phyloP scores from a whole-genome alignment of 1,140 invertebrate genomes.

The Polyergus mexicanus region DNA sequence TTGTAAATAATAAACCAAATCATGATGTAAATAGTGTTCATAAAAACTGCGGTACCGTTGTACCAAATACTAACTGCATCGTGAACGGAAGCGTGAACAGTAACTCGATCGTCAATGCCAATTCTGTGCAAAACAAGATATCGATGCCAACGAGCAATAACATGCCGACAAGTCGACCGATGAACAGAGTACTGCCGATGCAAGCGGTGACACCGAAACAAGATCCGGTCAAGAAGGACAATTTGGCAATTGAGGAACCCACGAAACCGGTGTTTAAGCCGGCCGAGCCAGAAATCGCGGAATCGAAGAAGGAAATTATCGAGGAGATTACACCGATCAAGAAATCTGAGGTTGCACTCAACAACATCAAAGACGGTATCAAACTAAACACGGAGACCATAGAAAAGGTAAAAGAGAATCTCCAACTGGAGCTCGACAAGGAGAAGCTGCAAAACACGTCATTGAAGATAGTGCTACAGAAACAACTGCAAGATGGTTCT shows the following conservation, averaged over 20 bases:
- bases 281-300: slow-evolving; percentile 71
- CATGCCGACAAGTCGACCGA: slow-evolving; percentile 87
- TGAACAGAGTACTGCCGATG: slow-evolving; percentile 92
- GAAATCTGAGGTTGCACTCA: slow-evolving; percentile 37
- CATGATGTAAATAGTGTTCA: slow-evolving; percentile 76
- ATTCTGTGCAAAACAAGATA: slow-evolving; percentile 78
- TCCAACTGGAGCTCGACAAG: slow-evolving; percentile 75
- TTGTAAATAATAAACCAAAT: slow-evolving; percentile 75
- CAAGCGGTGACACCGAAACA: slow-evolving; percentile 86
- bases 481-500: slow-evolving; percentile 85
- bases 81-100: slow-evolving; percentile 55
- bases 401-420: slow-evolving; percentile 75
- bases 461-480: slow-evolving; percentile 87
- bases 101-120: slow-evolving; percentile 69
- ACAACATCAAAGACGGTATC: slow-evolving; percentile 51
- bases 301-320: slow-evolving; percentile 66
- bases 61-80: slow-evolving; percentile 63
- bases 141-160: slow-evolving; percentile 80
- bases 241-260: slow-evolving; percentile 80
- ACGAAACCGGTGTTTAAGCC: slow-evolving; percentile 80
- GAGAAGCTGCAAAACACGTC: slow-evolving; percentile 82
- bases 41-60: slow-evolving; percentile 73
- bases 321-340: slow-evolving; percentile 49
- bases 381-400: slow-evolving; percentile 68
- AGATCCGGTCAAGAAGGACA: slow-evolving; percentile 78